Percentiles rank a stretch among this genome's conserved stretches.
Conservation (phyloP, 2,113 vertebrate genomes). For the Peromyscus leucopus region DNA sequence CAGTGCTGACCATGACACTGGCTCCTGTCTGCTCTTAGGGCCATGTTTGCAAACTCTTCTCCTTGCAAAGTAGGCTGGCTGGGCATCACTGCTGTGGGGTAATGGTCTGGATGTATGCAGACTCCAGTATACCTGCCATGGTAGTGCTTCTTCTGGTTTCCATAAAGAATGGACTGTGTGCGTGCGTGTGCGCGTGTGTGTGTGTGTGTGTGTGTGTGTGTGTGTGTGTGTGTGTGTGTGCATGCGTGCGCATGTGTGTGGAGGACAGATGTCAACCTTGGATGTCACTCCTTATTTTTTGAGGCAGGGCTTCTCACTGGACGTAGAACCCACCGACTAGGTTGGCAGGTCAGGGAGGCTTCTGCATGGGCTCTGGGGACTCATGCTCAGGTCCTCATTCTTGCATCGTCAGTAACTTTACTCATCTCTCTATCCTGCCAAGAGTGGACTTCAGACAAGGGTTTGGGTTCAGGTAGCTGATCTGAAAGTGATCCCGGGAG, state of each 20-base stretch:
- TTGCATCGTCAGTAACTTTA: background rate
- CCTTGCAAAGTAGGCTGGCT: too few species aligned
- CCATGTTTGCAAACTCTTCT: rapidly evolving
- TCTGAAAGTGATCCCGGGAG: background rate
- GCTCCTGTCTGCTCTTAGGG: too few species aligned
- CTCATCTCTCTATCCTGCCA: background rate
- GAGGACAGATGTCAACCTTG: too few species aligned
- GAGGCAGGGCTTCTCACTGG: too few species aligned
- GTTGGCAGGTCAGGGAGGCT: background rate
- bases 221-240: too few species aligned
- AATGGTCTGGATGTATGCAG: background rate
- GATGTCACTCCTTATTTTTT: too few species aligned
- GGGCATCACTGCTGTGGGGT: rapidly evolving
- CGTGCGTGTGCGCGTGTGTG: too few species aligned
- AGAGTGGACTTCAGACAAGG: background rate
- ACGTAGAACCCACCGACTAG: background rate
- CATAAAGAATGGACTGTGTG: background rate
- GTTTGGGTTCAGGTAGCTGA: background rate
- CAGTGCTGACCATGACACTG: rapidly evolving
- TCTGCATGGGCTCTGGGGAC: background rate
- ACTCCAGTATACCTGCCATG: rapidly evolving
- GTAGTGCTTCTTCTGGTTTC: background rate
- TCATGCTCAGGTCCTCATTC: background rate
- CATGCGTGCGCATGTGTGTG: background rate
- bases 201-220: too few species aligned